These are phyloP conservation scores for Drosophila anomalata DNA, from an alignment of 2,888 invertebrate species.

Conservation along the genomic window DNA sequence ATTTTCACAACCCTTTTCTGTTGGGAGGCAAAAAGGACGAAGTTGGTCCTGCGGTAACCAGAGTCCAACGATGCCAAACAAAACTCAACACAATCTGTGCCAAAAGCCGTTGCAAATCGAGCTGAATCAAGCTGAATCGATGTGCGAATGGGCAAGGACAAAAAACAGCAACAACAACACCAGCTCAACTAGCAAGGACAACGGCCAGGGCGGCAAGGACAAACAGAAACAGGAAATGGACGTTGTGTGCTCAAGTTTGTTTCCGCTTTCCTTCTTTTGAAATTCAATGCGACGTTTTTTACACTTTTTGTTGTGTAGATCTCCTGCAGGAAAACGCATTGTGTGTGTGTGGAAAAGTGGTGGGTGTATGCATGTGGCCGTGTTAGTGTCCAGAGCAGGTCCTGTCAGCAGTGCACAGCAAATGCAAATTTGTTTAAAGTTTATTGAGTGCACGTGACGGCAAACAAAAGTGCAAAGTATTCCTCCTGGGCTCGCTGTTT, in stretches of 20 bases:
- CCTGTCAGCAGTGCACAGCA: conserved; percentile 33
- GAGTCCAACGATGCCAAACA: conserved; percentile 32
- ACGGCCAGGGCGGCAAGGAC: conserved; percentile 43
- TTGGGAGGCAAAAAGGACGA: background rate
- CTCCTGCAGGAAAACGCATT: conserved; percentile 35
- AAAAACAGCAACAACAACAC: conserved; percentile 4
- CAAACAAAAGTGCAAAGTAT: conserved; percentile 77
- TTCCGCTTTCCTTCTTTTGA: conserved; percentile 68
- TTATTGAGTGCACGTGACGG: conserved; percentile 80
- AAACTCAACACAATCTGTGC: conserved; percentile 66
- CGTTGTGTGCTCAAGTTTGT: conserved; percentile 75
- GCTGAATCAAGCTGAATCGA: conserved; percentile 63
- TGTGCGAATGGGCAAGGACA: conserved; percentile 40
- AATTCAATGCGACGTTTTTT: conserved; percentile 61
- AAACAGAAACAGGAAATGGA: conserved; percentile 78
- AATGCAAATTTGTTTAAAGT: conserved; percentile 80
- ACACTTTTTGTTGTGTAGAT: conserved; percentile 7
- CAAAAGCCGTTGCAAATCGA: conserved; percentile 72
- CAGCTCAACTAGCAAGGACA: conserved; percentile 25
- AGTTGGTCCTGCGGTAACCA: conserved; percentile 17
- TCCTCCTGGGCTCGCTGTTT: conserved; percentile 30
- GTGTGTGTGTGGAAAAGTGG: conserved; percentile 7
- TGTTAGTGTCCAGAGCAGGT: conserved; percentile 24
- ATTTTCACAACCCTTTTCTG: conserved; percentile 1
- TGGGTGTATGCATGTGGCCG: conserved; percentile 15